phyloP scores from a whole-genome alignment of 2,797 vertebrate species.

The Martes flavigula region DNA sequence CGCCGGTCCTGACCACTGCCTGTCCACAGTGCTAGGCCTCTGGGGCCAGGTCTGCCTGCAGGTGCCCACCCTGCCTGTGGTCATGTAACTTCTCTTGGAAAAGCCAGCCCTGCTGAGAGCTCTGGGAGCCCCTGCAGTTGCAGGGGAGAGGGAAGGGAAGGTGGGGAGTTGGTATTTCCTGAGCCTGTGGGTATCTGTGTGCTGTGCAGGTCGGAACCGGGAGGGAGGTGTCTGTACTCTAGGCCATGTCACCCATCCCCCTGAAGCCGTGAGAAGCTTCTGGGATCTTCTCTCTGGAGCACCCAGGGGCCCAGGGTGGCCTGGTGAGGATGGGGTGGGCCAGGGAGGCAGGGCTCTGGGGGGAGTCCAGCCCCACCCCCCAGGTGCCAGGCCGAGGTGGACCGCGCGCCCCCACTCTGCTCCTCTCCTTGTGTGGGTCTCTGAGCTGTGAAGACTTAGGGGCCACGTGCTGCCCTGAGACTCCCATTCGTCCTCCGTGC shows the following conservation, averaged over 20 bases:
- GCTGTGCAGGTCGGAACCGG: not conserved
- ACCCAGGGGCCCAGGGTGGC: rapidly evolving
- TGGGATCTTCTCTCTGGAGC: not conserved
- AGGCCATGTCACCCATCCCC: rapidly evolving
- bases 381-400: not conserved
- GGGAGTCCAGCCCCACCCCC: rapidly evolving
- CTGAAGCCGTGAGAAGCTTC: rapidly evolving
- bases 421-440: rapidly evolving
- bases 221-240: not conserved
- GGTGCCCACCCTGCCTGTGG: not conserved
- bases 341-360: not conserved
- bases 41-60: not conserved
- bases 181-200: not conserved
- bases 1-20: not conserved
- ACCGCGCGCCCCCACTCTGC: rapidly evolving
- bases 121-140: not conserved
- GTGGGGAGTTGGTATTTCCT: too few relatives aligned
- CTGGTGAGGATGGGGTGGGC: not conserved
- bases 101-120: rapidly evolving
- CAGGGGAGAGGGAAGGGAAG: not conserved
- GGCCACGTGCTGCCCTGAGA: rapidly evolving
- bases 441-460: not conserved
- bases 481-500: not conserved
- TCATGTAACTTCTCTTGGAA: not conserved
- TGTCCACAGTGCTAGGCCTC: not conserved